A percentile compares a stretch with the other conserved stretches of the same genome.
phyloP scores from a whole-genome alignment of 2,797 vertebrate species.

The Peromyscus eremicus region DNA sequence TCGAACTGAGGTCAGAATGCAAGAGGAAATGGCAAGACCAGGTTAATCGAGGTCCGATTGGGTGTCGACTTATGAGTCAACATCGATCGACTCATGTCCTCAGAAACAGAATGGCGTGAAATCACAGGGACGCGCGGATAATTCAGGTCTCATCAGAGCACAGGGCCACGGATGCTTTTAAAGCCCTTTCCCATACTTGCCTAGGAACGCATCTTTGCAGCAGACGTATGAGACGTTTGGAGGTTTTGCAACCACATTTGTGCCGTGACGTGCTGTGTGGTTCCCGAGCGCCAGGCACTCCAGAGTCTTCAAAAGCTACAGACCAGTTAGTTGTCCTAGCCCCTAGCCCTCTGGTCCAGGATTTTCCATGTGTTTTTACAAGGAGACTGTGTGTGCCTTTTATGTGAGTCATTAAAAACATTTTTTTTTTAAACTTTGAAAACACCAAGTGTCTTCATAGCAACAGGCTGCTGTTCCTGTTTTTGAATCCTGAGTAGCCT shows the following conservation, averaged over 20 bases:
- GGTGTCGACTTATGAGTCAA: background rate
- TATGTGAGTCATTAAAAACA: slow-evolving; percentile 71
- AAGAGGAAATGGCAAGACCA: background rate
- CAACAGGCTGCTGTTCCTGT: slow-evolving; percentile 66
- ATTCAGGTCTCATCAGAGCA: background rate
- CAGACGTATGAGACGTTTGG: background rate
- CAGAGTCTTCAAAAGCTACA: background rate
- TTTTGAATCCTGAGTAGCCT: slow-evolving; percentile 69
- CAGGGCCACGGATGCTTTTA: background rate
- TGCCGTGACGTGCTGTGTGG: background rate
- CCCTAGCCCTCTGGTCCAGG: background rate
- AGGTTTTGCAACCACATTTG: background rate
- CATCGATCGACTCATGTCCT: fast-evolving
- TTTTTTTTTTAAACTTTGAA: slow-evolving; percentile 33
- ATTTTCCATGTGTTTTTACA: slow-evolving; percentile 59
- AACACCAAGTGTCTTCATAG: slow-evolving; percentile 73
- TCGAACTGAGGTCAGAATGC: background rate
- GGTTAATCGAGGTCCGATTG: background rate
- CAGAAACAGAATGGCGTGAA: background rate
- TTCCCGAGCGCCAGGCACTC: background rate
- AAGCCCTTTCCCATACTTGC: background rate
- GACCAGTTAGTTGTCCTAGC: background rate
- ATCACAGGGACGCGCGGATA: background rate
- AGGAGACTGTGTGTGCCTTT: slow-evolving; percentile 60
- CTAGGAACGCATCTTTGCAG: background rate